Evolutionary conservation across 2,797 vertebrate species (phyloP), one percentile per base, ranked within the genome.

Genomic region (Aldrovandia affinis): DNA sequence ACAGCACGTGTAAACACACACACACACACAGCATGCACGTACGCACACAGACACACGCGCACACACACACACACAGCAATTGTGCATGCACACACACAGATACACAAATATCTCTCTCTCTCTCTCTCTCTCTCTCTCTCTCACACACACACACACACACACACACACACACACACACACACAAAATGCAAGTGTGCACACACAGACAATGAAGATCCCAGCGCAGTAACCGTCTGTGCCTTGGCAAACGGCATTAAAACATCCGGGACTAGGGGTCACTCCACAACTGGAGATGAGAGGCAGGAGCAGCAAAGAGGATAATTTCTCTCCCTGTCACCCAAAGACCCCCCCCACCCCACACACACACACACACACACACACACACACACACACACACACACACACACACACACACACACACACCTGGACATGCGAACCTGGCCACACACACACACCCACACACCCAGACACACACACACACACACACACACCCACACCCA

Each of bases 301-400:
- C 6, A 30, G 77, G 91, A 90, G 90, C 91, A n/a, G 90, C 85
- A 86, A 85, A 83, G 88, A 89, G 90, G 91, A 89, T 93, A 90
- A 95, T 95, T 94, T 92, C 93, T 94, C 93, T 94, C 89, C 88
- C 90, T 93, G 93, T 94, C 93, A 92, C 90, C 92, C 90, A 88
- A 88, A 86, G 86, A 63, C 91, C 89, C 85, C 88, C 87, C 89
- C 87, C 88, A 20, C 79, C 87, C 83, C 80, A 85, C 85, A 81
- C 84, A 84, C 87, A 86, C 87, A 14, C 54, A 8, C 78, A 59
- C 39, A 14, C 65, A 61, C 33, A 36, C 63, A 20, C 47, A n/a
- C 80, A 79, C 54, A 30, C 7, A 55, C 39, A 18, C 25, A 3
- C 77, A 0, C 36, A 14, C 65, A 12, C 8, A 36, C 36, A 18